These are phyloP conservation scores for Stigmatopora nigra DNA, from an alignment of 2,113 vertebrate genomes.

Conservation along the genomic window DNA sequence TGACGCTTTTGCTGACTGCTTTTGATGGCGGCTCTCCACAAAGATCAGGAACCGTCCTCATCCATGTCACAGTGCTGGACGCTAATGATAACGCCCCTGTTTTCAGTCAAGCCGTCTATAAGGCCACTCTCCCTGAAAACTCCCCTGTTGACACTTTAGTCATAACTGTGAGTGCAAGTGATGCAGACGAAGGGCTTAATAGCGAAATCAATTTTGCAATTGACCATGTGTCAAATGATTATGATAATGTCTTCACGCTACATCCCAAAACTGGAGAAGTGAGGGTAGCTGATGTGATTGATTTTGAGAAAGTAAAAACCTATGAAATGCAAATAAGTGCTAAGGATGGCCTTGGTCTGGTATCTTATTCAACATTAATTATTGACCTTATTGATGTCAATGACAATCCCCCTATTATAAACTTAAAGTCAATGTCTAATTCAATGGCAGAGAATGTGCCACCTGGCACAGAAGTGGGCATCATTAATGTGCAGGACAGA, in stretches of 20 bases:
- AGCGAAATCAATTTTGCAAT: slow-evolving; percentile 48
- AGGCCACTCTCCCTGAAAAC: slow-evolving; percentile 22
- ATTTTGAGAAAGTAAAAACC: slow-evolving; percentile 40
- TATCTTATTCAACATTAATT: slow-evolving; percentile 56
- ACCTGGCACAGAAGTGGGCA: slow-evolving; percentile 25
- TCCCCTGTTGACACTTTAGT: slow-evolving; percentile 42
- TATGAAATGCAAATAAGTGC: slow-evolving; percentile 57
- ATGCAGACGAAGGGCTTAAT: slow-evolving; percentile 59
- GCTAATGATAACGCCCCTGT: no score
- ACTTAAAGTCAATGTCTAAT: slow-evolving; percentile 56
- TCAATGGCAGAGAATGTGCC: slow-evolving; percentile 54
- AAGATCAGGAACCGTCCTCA: no score
- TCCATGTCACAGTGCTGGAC: no score
- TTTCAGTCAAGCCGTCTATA: slow-evolving; percentile 11
- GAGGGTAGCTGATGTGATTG: slow-evolving; percentile 16
- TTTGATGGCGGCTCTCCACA: no score
- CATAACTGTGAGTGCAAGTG: slow-evolving; percentile 66
- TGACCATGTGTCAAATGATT: slow-evolving; percentile 29
- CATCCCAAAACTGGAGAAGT: slow-evolving; percentile 41
- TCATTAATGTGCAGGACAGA: slow-evolving; percentile 50
- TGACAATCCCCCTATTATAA: slow-evolving; percentile 67
- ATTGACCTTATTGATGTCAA: slow-evolving; percentile 68
- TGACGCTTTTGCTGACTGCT: no score
- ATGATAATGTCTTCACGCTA: slow-evolving; percentile 15
- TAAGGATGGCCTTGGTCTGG: slow-evolving; percentile 62